Evolutionary conservation across 2,113 vertebrate species (phyloP), one percentile per base, ranked within the genome.

Genomic region (Scytalopus superciliaris): DNA sequence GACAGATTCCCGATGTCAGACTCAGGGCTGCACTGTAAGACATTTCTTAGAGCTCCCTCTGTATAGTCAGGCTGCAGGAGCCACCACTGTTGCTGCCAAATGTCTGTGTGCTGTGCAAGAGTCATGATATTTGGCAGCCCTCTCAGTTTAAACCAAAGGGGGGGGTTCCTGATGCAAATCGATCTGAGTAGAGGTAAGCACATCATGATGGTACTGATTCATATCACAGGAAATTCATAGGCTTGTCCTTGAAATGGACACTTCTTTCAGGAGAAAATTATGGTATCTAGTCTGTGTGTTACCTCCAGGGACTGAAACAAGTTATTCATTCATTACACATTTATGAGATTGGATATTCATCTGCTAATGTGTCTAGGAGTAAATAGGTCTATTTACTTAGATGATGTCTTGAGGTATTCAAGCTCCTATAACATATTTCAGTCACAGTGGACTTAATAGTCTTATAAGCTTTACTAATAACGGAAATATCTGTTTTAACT

Each of bases 381-480:
- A 63, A 88, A 95, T 94, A 90, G 87, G 72, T 39, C 66, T 91
- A 11, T 88, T 97, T 93, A 83, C 45, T 94, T 87, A 84, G 60
- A 64, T 62, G 40, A 42, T 72, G 19, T 92, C 66, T 93, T 59
- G 37, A 90, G 59, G 63, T 79, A 94, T 75, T 80, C 80, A 82
- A 93, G 37, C 33, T 87, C 64, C 73, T 55, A 1, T 59, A 47
- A 77, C 55, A 82, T 35, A 84, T 81, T 90, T 93, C 63, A 67
- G 47, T 35, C 76, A 64, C 42, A 25, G 33, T 53, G 69, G 80
- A 68, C 28, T 72, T 87, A 56, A 79, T 42, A 21, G 45, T 60
- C 11, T 76, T 70, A 44, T 1, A 62, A 68, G 24, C 33, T 79
- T 45, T 80, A 40, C 22, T 57, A 49, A 18, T 30, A 87, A 56